phyloP scores from a whole-genome alignment of 2,888 invertebrate genomes.

The Troglohyphantes excavatus region DNA sequence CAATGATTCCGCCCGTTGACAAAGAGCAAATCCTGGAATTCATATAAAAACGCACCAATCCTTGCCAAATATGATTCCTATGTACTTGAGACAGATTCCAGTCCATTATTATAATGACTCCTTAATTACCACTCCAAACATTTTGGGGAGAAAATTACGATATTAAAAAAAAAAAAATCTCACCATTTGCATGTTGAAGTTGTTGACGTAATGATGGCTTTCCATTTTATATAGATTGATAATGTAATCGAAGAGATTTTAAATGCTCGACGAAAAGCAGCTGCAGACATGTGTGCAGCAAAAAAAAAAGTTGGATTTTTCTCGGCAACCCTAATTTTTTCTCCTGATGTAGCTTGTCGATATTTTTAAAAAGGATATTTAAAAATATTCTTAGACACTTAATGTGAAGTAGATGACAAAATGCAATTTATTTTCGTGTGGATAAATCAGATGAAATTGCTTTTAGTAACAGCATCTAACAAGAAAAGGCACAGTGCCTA shows the following conservation, averaged over 20 bases:
- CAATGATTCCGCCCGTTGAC: too few species aligned
- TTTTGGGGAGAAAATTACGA: constrained; percentile 32
- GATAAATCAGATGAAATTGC: constrained; percentile 11
- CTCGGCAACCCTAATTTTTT: constrained; percentile 19
- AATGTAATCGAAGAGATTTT: constrained; percentile 27
- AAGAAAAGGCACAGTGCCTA: too few species aligned
- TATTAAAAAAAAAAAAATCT: constrained; percentile 33
- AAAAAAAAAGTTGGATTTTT: constrained; percentile 8
- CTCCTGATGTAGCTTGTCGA: constrained; percentile 6
- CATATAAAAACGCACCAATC: constrained; percentile 3
- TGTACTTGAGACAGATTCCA: constrained; percentile 8
- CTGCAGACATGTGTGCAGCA: not conserved
- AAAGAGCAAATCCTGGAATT: too few species aligned
- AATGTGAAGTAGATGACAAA: not conserved
- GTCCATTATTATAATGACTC: constrained; percentile 47
- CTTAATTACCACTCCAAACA: constrained; percentile 41
- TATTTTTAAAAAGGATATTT: constrained; percentile 7
- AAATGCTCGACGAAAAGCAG: constrained; percentile 8
- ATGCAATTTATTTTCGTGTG: constrained; percentile 4
- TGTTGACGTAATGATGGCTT: constrained; percentile 51
- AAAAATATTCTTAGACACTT: not conserved
- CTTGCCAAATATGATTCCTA: constrained; percentile 47
- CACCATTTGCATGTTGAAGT: constrained; percentile 38
- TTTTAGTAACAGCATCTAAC: too few species aligned
- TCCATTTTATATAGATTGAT: constrained; percentile 31